These are phyloP conservation scores for Himalopsyche kuldschensis DNA, from an alignment of 2,888 invertebrate genomes.

Conservation along the genomic window DNA sequence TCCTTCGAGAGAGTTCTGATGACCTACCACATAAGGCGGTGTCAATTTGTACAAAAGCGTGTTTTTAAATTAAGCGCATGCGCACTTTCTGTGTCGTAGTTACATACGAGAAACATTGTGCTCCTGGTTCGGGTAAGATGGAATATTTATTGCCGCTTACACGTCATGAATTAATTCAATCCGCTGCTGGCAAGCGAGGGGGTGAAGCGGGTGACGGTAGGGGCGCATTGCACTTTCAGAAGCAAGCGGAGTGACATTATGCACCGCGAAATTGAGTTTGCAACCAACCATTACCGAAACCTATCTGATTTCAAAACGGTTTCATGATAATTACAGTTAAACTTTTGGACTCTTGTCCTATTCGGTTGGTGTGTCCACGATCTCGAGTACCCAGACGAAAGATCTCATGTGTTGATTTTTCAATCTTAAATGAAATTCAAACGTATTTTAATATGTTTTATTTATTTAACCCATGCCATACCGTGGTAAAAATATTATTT, in stretches of 20 bases:
- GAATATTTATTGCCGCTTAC: conserved; percentile 25
- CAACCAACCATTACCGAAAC: not conserved
- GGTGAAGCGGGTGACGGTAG: not conserved
- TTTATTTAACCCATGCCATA: too few species aligned
- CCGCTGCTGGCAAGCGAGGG: not conserved
- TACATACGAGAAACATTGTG: not conserved
- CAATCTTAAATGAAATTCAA: too few species aligned
- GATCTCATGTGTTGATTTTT: too few species aligned
- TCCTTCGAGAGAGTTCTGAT: too few species aligned
- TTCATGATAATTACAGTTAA: too few species aligned
- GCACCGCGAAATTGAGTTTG: conserved; percentile 22
- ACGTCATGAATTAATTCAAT: conserved; percentile 27
- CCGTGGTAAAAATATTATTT: too few species aligned
- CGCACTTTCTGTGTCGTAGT: not conserved
- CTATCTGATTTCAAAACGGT: not conserved
- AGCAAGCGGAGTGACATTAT: conserved; percentile 12
- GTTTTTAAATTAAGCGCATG: not conserved
- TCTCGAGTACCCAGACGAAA: too few species aligned
- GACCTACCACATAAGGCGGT: too few species aligned
- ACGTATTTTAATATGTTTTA: too few species aligned
- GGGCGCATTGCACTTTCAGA: not conserved
- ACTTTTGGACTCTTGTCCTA: too few species aligned
- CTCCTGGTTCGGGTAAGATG: not conserved
- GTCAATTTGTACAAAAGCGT: not conserved
- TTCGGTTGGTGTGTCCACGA: too few species aligned